phyloP scores from a whole-genome alignment of 2,797 vertebrate genomes.

The Argyrosomus regius region DNA sequence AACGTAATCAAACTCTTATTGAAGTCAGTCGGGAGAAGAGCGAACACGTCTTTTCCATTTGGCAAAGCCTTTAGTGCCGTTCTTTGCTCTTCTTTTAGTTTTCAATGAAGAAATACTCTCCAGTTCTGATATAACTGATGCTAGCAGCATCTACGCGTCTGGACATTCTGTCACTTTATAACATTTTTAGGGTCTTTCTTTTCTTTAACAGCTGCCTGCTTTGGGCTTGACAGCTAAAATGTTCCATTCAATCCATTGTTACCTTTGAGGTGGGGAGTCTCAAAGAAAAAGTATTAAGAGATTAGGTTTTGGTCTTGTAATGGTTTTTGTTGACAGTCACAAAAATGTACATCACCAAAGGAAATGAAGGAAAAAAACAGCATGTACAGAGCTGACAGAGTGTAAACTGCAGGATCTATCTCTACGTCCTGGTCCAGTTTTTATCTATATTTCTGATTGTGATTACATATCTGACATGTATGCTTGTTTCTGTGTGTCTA shows the following conservation, averaged over 20 bases:
- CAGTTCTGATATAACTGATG: too few species aligned
- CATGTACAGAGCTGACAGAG: background rate
- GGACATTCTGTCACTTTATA: too few species aligned
- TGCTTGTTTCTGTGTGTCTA: constrained; percentile 20
- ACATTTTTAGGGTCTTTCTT: too few species aligned
- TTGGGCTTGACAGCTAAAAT: background rate
- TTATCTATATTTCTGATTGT: background rate
- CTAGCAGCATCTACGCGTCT: too few species aligned
- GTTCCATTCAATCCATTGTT: background rate
- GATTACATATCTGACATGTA: background rate
- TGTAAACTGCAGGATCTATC: background rate
- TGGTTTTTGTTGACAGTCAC: background rate
- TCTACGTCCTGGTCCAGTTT: background rate
- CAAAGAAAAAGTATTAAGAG: background rate
- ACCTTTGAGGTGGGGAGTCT: too few species aligned
- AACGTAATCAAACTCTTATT: too few species aligned
- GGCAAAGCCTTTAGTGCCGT: too few species aligned
- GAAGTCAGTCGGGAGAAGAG: too few species aligned
- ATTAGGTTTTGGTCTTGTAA: background rate
- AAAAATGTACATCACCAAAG: background rate
- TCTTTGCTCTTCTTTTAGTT: too few species aligned
- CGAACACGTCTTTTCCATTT: too few species aligned
- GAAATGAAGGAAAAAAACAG: background rate
- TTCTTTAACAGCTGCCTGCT: too few species aligned
- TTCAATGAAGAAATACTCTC: too few species aligned